Base-by-base conservation (phyloP, 2,888 invertebrate species). In the Drosophila subquinaria region DNA sequence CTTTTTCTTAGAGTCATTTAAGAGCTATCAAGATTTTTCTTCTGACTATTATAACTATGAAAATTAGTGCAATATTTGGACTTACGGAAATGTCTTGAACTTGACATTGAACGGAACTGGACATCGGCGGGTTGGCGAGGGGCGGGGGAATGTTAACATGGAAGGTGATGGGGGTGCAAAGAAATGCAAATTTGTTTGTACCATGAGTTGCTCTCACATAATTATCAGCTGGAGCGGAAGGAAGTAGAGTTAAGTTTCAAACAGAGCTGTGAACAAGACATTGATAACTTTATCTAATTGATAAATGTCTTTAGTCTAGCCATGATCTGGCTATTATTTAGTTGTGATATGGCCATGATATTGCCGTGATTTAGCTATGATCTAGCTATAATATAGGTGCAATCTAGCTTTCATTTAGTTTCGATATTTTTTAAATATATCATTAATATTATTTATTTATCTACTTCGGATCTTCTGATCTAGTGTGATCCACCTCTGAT, bases 51-150 rank as follows among this genome's bases (percentile, higher is more conserved):
- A 36, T 55, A n/a, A 30, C 50, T 47, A 42, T 63, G 78, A 66
- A 77, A 77, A 70, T 66, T 50, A 76, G 67, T 73, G 77, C 77
- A 79, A 35, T 68, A 69, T 62, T 76, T 74, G 51, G 67, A 42
- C 60, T 64, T 57, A 68, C 82, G 87, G 82, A 85, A 79, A 74
- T 79, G 67, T 52, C 57, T 69, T 88, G 79, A 88, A 86, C 86
- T 85, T 88, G 86, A 81, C 81, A 72, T 88, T 88, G 88, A 38
- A 40, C 43, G 42, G 27, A 55, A 66, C 69, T 68, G 20, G 53
- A 23, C 17, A 42, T 33, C 9, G 52, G 9, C 0, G 15, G 27
- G 60, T 59, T 59, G 36, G 42, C 36, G 20, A 10, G 20, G n/a
- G 13, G 10, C 11, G 3, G 23, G 33, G 48, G 4, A 0, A 6